Base-by-base conservation (phyloP, 2,888 invertebrate species). In the Caenorhabditis afra region DNA sequence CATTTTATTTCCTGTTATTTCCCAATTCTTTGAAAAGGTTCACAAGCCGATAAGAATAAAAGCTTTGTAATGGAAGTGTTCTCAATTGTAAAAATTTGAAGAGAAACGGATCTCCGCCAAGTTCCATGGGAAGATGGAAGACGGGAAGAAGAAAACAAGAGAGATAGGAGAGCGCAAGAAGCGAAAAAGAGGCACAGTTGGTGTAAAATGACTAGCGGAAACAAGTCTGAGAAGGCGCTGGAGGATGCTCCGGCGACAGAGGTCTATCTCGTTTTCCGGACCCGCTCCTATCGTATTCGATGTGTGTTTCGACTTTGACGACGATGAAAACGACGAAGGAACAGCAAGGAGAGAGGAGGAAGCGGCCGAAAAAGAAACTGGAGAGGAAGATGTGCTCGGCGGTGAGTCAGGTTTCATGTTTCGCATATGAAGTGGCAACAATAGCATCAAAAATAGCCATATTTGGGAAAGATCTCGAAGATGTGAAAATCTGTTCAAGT, bases 221-320 rank as follows among this genome's bases (percentile, higher is more conserved):
- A 41, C 41, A 57, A 57, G 39, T 57, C 39, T 53, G 53, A 53
- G 53, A 53, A 53, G 53, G 53, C 35, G 35, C 53, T 12, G 12
- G 41, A 50, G 23, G 16, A 66, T 78, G 71, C 65, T 78, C 22
- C 53, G 47, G 8, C 53, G 78, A 3, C 78, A 71, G 35, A 45
- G 71, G 49, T 78, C 78, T 12, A 14, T 66, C 8, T 77, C 76
- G n/a, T 77, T 65, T 53, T 70, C 64, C 23, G 76, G 70, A n/a
- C 35, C 52, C 10, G 12, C 45, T 8, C 59, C 67, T 5, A 61
- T 70, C 23, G 53, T 20, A 35, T 71, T 70, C 67, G 71, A 61
- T 44, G 52, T 67, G 12, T 58, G 59, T 12, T 71, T 78, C 37
- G 64, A 62, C 37, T 68, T 44, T 12, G 77, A 77, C n/a, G 58